Conservation (phyloP, 1,140 invertebrate genomes). For the Macrobrachium rosenbergii region DNA sequence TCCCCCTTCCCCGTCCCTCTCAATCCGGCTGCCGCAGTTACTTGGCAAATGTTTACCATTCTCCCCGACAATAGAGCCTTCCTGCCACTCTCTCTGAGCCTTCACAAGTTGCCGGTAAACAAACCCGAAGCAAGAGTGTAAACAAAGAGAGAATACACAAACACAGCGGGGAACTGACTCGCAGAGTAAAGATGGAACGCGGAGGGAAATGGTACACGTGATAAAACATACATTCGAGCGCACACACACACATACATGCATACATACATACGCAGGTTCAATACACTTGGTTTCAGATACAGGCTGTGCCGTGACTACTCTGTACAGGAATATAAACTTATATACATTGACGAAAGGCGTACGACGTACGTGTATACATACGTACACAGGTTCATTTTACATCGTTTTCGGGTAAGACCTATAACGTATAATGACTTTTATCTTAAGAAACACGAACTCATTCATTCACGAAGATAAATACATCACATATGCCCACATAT, state of each 20-base stretch:
- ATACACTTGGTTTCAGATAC: too few species aligned
- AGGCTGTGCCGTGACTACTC: too few species aligned
- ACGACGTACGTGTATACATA: neutral
- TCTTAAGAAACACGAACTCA: too few species aligned
- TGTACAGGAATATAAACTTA: neutral
- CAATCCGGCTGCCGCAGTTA: slow-evolving; percentile 4
- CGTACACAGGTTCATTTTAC: neutral
- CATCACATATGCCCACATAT: too few species aligned
- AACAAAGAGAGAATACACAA: slow-evolving; percentile 13
- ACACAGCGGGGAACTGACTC: slow-evolving; percentile 14
- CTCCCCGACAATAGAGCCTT: slow-evolving; percentile 14
- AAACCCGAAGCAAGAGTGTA: slow-evolving; percentile 15
- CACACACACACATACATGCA: too few species aligned
- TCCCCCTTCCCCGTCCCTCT: neutral
- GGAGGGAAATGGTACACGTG: neutral
- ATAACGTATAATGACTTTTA: too few species aligned
- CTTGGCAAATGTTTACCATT: slow-evolving; percentile 15
- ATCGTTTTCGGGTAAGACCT: too few species aligned
- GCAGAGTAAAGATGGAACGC: neutral
- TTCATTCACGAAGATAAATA: too few species aligned
- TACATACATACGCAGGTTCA: neutral
- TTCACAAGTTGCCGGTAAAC: slow-evolving; percentile 23
- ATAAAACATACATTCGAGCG: neutral
- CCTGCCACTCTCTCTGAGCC: slow-evolving; percentile 7
- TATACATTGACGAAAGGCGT: neutral